Evolutionary conservation across 2,797 vertebrate species (phyloP).

Genomic region (Nyctibius grandis): DNA sequence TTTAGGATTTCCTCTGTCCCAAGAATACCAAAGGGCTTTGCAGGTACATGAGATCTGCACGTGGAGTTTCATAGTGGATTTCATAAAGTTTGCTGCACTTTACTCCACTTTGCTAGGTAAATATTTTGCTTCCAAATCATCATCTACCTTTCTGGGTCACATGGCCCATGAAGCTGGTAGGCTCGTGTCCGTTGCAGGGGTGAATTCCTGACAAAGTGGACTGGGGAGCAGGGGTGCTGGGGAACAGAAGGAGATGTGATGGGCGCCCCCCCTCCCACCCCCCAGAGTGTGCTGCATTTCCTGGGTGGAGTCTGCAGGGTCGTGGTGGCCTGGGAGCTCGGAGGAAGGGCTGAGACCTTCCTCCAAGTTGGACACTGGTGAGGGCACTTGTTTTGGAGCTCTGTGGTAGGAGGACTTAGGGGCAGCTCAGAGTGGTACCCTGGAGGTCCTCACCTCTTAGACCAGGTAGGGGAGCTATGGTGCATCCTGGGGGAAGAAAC

Average conservation of each 20-base stretch:
- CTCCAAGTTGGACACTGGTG: background rate
- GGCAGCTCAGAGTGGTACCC: background rate
- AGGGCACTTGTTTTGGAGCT: background rate
- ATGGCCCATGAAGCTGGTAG: background rate
- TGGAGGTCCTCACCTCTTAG: background rate
- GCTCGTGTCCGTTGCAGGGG: accelerated
- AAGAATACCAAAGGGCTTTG: background rate
- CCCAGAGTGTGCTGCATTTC: background rate
- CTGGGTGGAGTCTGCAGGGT: background rate
- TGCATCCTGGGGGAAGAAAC: background rate
- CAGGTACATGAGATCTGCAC: background rate
- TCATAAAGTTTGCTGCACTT: constrained; percentile 8
- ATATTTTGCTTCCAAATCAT: constrained; percentile 13
- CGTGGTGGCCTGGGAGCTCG: background rate
- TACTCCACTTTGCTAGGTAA: background rate
- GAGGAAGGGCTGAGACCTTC: background rate
- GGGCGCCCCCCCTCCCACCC: accelerated
- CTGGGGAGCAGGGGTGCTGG: background rate
- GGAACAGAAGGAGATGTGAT: background rate
- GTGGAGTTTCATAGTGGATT: background rate
- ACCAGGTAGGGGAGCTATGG: background rate
- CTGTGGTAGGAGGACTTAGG: background rate
- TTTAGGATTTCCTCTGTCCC: background rate
- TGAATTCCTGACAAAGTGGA: background rate
- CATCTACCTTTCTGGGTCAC: background rate